Evolutionary conservation across 2,797 vertebrate species (phyloP), one percentile per base, ranked within the genome.

Genomic region (Parauchenoglanis punctatus): DNA sequence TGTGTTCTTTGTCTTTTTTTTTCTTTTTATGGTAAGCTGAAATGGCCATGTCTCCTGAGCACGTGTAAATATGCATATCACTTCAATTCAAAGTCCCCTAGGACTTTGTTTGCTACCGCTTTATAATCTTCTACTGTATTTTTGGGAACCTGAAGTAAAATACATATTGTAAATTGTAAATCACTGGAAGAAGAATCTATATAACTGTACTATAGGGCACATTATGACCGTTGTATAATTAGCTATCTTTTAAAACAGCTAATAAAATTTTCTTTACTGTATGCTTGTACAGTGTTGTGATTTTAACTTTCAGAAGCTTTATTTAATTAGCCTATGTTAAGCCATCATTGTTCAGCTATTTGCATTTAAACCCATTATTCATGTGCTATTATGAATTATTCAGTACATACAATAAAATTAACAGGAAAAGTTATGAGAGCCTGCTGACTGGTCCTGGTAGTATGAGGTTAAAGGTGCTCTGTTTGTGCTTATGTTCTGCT

Each of bases 191-290:
- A 92, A 92, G 83, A 84, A 59, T 59, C 89, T 94, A 95, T 90
- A 89, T 94, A 94, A 93, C 90, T 97, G 95, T 97, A 96, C 91
- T 86, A 96, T 97, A 97, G 89, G 89, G 93, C 93, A 94, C 92
- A 94, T 94, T 95, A 94, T 96, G 94, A 96, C 94, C 94, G 91
- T 96, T 96, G 96, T 94, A 96, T 90, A 93, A 94, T 94, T 95
- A 95, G 95, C 44, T 96, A 96, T 93, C 91, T 95, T 95, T 97
- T 95, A 94, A 96, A 91, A 94, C 88, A 91, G 96, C 91, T 93
- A 95, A 98, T 97, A 97, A 99, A 99, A 93, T 96, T 95, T 91
- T 98, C 97, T 99, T 98, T 98, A 97, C 95, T 96, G 61, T 85
- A 83, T 88, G 49, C 89, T 89, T 59, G 44, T 25, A 28, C 52